Percentiles rank a stretch among this genome's conserved stretches.
Conservation (phyloP, 2,797 vertebrate genomes). For the Gymnopithys bicolor region DNA sequence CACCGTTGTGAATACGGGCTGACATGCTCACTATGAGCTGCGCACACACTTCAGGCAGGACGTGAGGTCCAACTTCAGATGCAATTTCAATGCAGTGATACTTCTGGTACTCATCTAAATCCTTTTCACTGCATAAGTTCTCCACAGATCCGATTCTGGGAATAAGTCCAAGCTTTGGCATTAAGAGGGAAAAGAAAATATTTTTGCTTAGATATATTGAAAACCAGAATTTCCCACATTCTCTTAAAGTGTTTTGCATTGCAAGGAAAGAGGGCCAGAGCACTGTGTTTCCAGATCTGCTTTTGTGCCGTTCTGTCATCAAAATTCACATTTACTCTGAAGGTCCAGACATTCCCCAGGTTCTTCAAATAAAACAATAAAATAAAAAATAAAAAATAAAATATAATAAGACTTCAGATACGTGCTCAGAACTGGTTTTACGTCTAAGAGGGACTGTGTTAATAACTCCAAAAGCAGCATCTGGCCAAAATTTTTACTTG, state of each 20-base stretch:
- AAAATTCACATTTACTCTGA: constrained; percentile 15
- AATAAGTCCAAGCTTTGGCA: constrained; percentile 84
- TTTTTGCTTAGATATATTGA: not conserved
- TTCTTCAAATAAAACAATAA: constrained; percentile 6
- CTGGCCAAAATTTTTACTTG: not conserved
- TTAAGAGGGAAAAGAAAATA: constrained; percentile 53
- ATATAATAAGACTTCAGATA: not conserved
- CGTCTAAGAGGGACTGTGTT: not conserved
- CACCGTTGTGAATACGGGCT: constrained; percentile 83
- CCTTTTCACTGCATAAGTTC: constrained; percentile 80
- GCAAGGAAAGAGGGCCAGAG: not conserved
- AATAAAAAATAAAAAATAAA: not conserved
- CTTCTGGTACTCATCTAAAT: constrained; percentile 78
- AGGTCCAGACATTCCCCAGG: not conserved
- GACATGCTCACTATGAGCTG: constrained; percentile 83
- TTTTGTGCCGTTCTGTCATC: not conserved
- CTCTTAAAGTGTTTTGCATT: not conserved
- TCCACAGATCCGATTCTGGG: constrained; percentile 79
- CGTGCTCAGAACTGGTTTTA: not conserved
- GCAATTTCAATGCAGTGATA: constrained; percentile 83
- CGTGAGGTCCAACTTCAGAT: constrained; percentile 62
- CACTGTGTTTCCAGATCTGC: not conserved
- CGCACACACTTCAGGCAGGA: constrained; percentile 75
- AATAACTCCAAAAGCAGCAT: not conserved
- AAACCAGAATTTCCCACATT: constrained; percentile 31